These are phyloP conservation scores for Saimiri boliviensis DNA, from an alignment of 2,113 vertebrate species.

Conservation along the genomic window DNA sequence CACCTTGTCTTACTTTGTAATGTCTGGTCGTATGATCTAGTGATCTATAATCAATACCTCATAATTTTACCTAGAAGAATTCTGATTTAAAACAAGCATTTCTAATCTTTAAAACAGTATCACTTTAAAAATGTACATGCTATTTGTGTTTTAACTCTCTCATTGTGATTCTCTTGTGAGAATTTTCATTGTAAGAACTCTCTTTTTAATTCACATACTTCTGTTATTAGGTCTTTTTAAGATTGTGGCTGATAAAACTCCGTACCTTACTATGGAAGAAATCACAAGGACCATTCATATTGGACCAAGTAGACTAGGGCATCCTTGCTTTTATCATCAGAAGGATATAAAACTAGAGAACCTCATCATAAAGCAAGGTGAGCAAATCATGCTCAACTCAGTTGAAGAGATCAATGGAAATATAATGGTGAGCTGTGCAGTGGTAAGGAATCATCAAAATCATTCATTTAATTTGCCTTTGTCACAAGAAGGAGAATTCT, in stretches of 20 bases:
- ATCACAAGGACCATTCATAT: conserved; percentile 84
- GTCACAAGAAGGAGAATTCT: conserved; percentile 87
- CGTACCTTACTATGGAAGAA: conserved; percentile 85
- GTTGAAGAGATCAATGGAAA: conserved; percentile 75
- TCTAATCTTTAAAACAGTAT: background rate
- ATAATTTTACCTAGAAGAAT: background rate
- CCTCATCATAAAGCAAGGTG: conserved; percentile 77
- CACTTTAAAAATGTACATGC: background rate
- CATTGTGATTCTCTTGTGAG: background rate
- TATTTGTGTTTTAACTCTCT: background rate
- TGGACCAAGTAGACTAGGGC: conserved; percentile 81
- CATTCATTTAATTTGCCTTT: conserved; percentile 83
- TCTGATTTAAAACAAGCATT: background rate
- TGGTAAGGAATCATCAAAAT: conserved; percentile 78
- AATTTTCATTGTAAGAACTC: background rate
- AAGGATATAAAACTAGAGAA: conserved; percentile 79
- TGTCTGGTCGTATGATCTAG: background rate
- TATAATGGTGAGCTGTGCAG: conserved; percentile 79
- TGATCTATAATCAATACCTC: background rate
- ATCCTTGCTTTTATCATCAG: conserved; percentile 83
- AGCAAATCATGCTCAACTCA: conserved; percentile 83
- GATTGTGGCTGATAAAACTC: conserved; percentile 86
- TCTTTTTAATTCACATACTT: conserved; percentile 66
- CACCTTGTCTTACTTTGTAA: background rate
- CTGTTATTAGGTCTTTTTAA: conserved; percentile 87